Evolutionary conservation across 2,888 invertebrate species (phyloP).

Genomic region (Drosophila sordidula): DNA sequence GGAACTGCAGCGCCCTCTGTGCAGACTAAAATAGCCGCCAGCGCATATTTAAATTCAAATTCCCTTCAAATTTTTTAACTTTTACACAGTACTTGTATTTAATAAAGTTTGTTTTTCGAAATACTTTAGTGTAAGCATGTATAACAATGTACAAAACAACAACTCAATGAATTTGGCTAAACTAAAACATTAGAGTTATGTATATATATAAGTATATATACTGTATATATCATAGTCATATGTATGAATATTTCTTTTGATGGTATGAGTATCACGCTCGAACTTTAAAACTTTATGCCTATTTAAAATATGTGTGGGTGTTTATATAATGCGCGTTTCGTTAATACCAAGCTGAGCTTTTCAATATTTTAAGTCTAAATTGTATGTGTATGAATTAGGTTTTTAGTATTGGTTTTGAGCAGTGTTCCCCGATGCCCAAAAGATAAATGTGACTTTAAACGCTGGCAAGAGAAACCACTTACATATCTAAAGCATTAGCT

Average conservation of each 20-base stretch:
- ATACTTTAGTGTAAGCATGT: constrained; percentile 62
- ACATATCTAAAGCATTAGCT: constrained; percentile 47
- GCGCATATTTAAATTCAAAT: constrained; percentile 10
- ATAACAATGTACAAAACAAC: constrained; percentile 80
- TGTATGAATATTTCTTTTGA: constrained; percentile 41
- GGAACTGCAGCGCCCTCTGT: constrained; percentile 5
- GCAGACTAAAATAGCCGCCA: neutral
- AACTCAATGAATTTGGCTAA: constrained; percentile 74
- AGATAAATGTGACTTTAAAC: constrained; percentile 26
- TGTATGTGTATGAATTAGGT: constrained; percentile 27
- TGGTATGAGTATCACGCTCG: constrained; percentile 60
- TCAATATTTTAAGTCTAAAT: constrained; percentile 45
- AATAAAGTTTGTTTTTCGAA: constrained; percentile 55
- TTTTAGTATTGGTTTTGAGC: constrained; percentile 36
- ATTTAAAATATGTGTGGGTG: constrained; percentile 35
- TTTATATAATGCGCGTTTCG: constrained; percentile 38
- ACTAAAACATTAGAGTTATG: constrained; percentile 61
- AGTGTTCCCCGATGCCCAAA: constrained; percentile 41
- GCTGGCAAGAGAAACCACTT: constrained; percentile 76
- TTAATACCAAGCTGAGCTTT: constrained; percentile 55
- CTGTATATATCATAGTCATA: constrained; percentile 51
- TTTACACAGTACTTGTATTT: constrained; percentile 49
- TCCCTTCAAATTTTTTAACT: constrained; percentile 4
- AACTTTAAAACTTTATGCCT: constrained; percentile 57
- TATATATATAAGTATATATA: constrained; percentile 41